Evolutionary conservation across 2,113 vertebrate species (phyloP).

Genomic region (Ammospiza nelsoni): DNA sequence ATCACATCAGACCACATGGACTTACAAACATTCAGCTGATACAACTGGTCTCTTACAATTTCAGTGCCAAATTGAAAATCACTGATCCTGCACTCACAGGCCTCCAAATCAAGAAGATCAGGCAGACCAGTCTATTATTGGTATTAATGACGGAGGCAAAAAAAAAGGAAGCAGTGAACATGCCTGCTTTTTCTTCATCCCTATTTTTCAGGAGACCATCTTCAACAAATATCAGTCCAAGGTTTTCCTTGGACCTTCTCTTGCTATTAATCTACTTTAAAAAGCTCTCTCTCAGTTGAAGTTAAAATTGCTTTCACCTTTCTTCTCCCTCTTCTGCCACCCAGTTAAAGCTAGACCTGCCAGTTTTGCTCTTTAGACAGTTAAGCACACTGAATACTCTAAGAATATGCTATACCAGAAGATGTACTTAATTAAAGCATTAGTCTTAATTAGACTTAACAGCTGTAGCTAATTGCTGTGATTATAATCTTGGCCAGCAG

Average conservation of each 20-base stretch:
- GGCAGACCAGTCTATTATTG: background rate
- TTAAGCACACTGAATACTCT: background rate
- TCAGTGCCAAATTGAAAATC: background rate
- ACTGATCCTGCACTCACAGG: background rate
- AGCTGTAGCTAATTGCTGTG: constrained; percentile 9
- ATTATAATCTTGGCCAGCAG: background rate
- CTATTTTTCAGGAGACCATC: background rate
- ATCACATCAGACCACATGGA: background rate
- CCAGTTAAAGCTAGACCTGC: background rate
- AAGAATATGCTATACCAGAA: background rate
- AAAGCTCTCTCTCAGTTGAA: background rate
- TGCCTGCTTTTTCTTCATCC: background rate
- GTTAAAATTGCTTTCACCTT: background rate
- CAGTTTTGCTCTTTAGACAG: background rate
- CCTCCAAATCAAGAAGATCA: background rate
- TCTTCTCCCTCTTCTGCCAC: background rate
- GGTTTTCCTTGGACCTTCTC: background rate
- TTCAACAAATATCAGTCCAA: background rate
- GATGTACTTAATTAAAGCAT: constrained; percentile 20
- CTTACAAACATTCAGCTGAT: background rate
- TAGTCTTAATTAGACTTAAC: constrained; percentile 44
- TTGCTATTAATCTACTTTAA: background rate
- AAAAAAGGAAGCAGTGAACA: background rate
- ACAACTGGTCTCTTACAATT: background rate
- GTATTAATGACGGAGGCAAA: background rate